A percentile compares a stretch with the other conserved stretches of the same genome.
Conservation (phyloP, 2,113 vertebrate genomes). For the Tetrax tetrax region DNA sequence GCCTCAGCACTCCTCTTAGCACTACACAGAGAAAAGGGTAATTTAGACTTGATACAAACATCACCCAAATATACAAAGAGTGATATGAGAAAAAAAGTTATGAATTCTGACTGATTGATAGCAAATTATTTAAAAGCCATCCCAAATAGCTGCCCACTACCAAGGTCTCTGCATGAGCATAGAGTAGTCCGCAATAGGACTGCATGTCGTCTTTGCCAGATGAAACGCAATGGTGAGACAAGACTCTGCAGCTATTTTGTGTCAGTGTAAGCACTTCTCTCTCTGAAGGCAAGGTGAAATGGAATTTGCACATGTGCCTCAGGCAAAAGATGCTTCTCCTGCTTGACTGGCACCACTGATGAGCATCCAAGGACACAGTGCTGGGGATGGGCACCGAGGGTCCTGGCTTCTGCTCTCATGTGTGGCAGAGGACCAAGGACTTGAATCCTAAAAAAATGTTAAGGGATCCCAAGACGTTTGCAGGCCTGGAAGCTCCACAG, state of each 20-base stretch:
- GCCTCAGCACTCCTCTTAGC: background rate
- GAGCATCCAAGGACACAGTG: rapidly evolving
- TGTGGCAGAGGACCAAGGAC: background rate
- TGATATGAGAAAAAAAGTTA: background rate
- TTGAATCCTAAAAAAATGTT: background rate
- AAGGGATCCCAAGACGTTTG: background rate
- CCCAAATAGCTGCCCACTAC: background rate
- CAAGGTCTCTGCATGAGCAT: background rate
- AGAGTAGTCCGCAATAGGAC: background rate
- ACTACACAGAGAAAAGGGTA: background rate
- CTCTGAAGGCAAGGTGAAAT: background rate
- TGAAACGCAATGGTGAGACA: rapidly evolving
- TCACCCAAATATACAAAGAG: background rate
- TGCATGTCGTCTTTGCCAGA: background rate
- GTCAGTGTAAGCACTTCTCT: background rate
- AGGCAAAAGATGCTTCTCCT: background rate
- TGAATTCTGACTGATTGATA: background rate
- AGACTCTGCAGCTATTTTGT: background rate
- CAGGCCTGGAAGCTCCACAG: background rate
- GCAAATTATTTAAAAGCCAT: background rate
- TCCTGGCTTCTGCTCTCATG: background rate
- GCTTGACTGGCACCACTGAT: background rate
- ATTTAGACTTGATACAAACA: background rate
- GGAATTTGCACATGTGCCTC: background rate
- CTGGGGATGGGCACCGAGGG: background rate